Percentiles rank a stretch among this genome's conserved stretches.
These are phyloP conservation scores for Dicyrtoma fusca DNA, from an alignment of 2,888 invertebrate genomes.

Conservation along the genomic window DNA sequence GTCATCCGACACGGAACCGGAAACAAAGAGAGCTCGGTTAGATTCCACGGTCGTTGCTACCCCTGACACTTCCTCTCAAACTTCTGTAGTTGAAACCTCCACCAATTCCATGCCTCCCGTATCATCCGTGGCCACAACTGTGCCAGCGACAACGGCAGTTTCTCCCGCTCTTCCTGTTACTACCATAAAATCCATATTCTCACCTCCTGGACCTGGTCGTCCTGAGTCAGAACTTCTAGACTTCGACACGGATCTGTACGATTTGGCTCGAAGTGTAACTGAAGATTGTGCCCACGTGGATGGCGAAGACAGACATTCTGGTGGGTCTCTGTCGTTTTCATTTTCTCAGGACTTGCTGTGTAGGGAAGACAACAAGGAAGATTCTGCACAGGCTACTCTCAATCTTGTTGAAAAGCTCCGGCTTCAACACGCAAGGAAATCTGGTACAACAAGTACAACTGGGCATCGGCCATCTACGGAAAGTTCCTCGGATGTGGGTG, in stretches of 20 bases:
- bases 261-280: conserved; percentile 54
- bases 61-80: not conserved
- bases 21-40: conserved; percentile 50
- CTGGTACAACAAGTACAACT: conserved; percentile 55
- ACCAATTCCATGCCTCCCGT: not conserved
- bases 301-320: conserved; percentile 39
- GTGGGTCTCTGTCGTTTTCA: conserved; percentile 63
- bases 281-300: conserved; percentile 48
- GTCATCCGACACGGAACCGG: conserved; percentile 49
- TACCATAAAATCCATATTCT: conserved; percentile 53
- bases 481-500: conserved; percentile 36
- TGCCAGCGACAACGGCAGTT: not conserved
- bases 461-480: conserved; percentile 52
- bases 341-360: conserved; percentile 71
- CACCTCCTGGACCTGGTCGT: conserved; percentile 44
- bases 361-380: conserved; percentile 79
- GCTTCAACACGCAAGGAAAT: conserved; percentile 72
- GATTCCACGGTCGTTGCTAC: conserved; percentile 36
- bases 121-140: not conserved
- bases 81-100: not conserved
- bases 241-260: conserved; percentile 55
- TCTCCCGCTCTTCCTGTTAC: not conserved
- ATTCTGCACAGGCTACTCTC: conserved; percentile 79
- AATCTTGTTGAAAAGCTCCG: conserved; percentile 82
- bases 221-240: conserved; percentile 53